phyloP scores from a whole-genome alignment of 2,888 invertebrate species.

The Notocelia uddmanniana region DNA sequence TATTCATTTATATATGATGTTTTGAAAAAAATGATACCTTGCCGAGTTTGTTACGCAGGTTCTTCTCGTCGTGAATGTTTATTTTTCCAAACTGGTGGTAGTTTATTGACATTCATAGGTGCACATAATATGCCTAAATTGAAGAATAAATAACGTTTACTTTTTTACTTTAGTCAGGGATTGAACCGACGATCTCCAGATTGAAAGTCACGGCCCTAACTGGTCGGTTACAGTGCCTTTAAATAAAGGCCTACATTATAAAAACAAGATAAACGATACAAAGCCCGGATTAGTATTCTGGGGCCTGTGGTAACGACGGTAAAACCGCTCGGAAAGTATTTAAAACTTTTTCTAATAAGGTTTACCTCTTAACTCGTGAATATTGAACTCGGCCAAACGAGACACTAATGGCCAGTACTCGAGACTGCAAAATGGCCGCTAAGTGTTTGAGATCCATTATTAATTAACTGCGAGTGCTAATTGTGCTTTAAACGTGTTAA shows the following conservation, averaged over 20 bases:
- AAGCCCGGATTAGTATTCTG: not conserved
- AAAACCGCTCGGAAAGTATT: not conserved
- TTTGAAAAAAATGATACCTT: no score
- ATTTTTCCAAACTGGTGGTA: no score
- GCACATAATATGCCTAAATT: no score
- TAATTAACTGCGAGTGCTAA: conserved; percentile 39
- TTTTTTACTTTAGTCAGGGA: no score
- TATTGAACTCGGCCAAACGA: conserved; percentile 18
- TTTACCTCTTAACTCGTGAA: conserved; percentile 13
- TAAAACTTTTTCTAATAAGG: conserved; percentile 10
- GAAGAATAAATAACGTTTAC: no score
- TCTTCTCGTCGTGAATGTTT: no score
- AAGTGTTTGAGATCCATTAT: conserved; percentile 45
- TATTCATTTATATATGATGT: no score
- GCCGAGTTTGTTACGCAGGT: no score
- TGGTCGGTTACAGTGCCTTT: no score
- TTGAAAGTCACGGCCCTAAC: no score
- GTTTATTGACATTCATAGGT: no score
- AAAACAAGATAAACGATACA: not conserved
- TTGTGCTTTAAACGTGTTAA: conserved; percentile 40
- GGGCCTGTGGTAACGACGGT: not conserved
- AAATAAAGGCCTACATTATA: not conserved
- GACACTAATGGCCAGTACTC: conserved; percentile 23
- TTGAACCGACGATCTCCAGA: no score
- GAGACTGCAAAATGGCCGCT: conserved; percentile 21